phyloP scores from a whole-genome alignment of 2,888 invertebrate species.

The Allacma fusca region DNA sequence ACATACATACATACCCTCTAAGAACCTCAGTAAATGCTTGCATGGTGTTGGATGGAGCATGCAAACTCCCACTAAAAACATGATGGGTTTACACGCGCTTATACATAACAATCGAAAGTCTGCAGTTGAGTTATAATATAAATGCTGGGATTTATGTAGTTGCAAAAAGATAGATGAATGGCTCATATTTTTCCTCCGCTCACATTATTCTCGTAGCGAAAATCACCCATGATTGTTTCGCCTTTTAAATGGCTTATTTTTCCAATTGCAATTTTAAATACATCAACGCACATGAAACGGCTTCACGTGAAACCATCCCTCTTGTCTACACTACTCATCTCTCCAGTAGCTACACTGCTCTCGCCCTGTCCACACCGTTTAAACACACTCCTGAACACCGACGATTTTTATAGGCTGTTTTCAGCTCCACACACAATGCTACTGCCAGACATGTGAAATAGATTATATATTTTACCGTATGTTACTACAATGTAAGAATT shows the following conservation, averaged over 20 bases:
- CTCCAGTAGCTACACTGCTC: neutral
- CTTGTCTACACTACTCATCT: neutral
- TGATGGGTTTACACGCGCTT: neutral
- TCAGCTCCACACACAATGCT: no score
- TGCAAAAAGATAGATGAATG: constrained; percentile 37
- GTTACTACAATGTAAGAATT: no score
- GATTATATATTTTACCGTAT: no score
- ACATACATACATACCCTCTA: no score
- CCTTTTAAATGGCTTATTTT: constrained; percentile 17
- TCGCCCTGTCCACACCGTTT: neutral
- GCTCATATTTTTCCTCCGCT: constrained; percentile 33
- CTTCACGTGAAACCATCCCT: neutral
- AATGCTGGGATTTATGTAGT: constrained; percentile 39
- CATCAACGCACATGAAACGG: neutral
- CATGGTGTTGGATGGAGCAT: neutral
- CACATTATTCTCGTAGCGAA: constrained; percentile 17
- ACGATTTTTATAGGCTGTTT: no score
- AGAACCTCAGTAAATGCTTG: neutral
- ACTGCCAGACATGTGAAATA: no score
- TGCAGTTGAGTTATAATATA: constrained; percentile 32
- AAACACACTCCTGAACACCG: neutral
- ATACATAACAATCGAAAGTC: constrained; percentile 29
- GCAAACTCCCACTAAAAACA: neutral
- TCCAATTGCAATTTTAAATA: constrained; percentile 20
- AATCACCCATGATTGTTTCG: constrained; percentile 9